Base-by-base conservation (phyloP, 2,888 invertebrate species). In the Epirrita christyi region DNA sequence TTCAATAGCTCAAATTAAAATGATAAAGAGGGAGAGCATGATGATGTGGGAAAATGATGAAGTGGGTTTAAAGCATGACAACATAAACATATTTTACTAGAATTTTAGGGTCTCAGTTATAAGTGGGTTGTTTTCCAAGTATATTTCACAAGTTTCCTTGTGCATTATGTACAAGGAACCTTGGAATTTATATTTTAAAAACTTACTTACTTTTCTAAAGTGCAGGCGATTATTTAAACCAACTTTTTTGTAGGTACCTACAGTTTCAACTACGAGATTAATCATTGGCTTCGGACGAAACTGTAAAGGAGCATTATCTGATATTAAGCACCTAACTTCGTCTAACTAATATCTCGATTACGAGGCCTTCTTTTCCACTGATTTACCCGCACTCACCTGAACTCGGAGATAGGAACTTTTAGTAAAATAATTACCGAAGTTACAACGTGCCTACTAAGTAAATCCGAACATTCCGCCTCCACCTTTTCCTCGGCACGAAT, bases 351-450 rank as follows among this genome's bases (percentile, higher is more conserved):
- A 38, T 37, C 53, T 47, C 37, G 15, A 59, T 55, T 52, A 40
- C 43, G 32, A 49, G 21, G 14, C 48, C 48, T 55, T 55, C 47
- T 55, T 63, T 50, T 48, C 40, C 61, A 51, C 49, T 58, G 47
- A 63, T 55, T 59, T 59, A 58, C 46, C 51, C 43, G 41, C 42
- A 47, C 57, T 38, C 44, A 51, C 46, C 59, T 54, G 40, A 60
- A 50, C 59, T 51, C 37, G 14, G 42, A 51, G 44, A 54, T 56
- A 62, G 29, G 46, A 60, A 61, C 54, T 62, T 59, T 61, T 59
- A 60, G 61, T 64, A 59, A 45, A 57, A 60, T 58, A 61, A 66
- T 66, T 66, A 59, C 48, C 38, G 37, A 63, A 63, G 63, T 63
- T 64, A 36, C 47, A 56, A 56, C 52, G 51, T 49, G 45, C 61